Evolutionary conservation across 2,113 vertebrate species (phyloP).

Genomic region (Zapornia atra): DNA sequence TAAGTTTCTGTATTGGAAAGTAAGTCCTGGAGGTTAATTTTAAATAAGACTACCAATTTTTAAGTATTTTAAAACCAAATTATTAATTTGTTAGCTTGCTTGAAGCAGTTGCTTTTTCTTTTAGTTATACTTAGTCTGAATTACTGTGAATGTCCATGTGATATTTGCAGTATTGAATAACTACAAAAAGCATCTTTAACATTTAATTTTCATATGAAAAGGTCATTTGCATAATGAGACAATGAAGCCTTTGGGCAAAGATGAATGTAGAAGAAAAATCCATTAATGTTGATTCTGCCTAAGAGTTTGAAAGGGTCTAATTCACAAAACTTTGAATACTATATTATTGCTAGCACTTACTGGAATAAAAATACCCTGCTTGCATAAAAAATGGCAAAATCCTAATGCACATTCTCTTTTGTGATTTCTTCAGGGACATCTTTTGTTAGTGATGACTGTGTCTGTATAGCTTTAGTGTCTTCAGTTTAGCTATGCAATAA

Average conservation of each 20-base stretch:
- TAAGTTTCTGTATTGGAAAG: background rate
- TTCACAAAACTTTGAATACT: constrained; percentile 46
- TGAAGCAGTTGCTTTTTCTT: constrained; percentile 4
- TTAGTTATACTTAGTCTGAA: background rate
- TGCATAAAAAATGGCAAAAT: background rate
- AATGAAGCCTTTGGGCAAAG: constrained; percentile 52
- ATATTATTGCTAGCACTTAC: constrained; percentile 25
- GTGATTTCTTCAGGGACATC: background rate
- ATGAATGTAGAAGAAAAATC: constrained; percentile 40
- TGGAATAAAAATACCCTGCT: constrained; percentile 2
- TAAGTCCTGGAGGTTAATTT: constrained; percentile 9
- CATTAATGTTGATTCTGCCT: constrained; percentile 45
- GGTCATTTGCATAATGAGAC: constrained; percentile 62
- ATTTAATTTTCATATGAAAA: constrained; percentile 66
- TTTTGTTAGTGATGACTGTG: background rate
- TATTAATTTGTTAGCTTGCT: constrained; percentile 23
- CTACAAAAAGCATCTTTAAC: constrained; percentile 58
- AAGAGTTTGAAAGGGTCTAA: constrained; percentile 36
- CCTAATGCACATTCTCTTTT: background rate
- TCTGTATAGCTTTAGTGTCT: background rate
- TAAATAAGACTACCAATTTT: background rate
- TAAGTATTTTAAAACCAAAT: background rate
- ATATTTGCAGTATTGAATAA: constrained; percentile 43
- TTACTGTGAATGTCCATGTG: constrained; percentile 9
- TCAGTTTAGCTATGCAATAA: background rate